Base-by-base conservation (phyloP, 2,113 vertebrate species). In the Leptobrachium leishanense region DNA sequence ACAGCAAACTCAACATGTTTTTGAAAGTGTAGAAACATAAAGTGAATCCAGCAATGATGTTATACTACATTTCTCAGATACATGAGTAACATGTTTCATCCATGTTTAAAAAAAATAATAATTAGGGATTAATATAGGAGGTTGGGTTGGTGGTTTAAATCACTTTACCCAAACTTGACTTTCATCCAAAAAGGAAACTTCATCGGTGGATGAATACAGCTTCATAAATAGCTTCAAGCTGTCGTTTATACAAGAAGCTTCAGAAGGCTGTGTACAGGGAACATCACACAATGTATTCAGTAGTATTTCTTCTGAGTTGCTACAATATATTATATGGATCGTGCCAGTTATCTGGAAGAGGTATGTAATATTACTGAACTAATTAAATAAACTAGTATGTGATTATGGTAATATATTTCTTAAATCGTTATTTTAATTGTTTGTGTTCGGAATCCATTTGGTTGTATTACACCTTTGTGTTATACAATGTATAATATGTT, bases 181-280 rank as follows among this genome's bases (percentile, higher is more conserved):
- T 87, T 62, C 85, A 79, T 54, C 73, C 84, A 82, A 73, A 82
- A 81, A 87, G 72, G 84, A 82, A 69, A 84, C 82, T 83, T 43
- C 84, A 86, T 82, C 81, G 20, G 84, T 75, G 85, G 83, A 86
- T 87, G 86, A 87, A 84, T 81, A 82, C 20, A 62, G 62, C 83
- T 81, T 84, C 84, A 88, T 85, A 89, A 87, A 88, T 80, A 87
- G 88, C 82, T 82, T 79, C 79, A 13, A 84, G 44, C 85, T 81
- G 81, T 5, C 6, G 68, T 1, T 63, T 82, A 12, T 7, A 82
- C 84, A 43, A 9, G 46, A 50, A 75, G 43, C 13, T 74, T 76
- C 15, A 9, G 20, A 44, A 39, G 64, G 0, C 83, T 69, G 10
- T 50, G 20, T 50, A 7, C 76, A 55, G 9, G n/a, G 43, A 0